Base-by-base conservation (phyloP, 2,113 vertebrate species). In the Suricata suricatta region DNA sequence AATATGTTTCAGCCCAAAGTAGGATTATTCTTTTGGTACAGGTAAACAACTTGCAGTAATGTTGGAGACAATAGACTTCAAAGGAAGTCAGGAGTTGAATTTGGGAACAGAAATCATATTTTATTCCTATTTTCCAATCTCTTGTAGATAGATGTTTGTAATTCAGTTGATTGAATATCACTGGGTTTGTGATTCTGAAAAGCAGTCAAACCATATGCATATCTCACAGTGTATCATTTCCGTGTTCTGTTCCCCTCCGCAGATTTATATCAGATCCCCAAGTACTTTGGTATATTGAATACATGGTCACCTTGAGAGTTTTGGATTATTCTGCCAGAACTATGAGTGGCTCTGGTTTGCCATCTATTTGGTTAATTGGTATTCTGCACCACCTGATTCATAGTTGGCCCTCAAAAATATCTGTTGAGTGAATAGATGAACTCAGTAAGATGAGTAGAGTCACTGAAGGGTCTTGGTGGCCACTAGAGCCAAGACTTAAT, bases 121-220 rank as follows among this genome's bases (percentile, higher is more conserved):
- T 79, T 66, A 52, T 68, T 63, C 1, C 31, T 38, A 57, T 71
- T 27, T 85, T 85, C 15, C 16, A n/a, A 50, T 1, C 23, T 44
- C 29, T 93, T 97, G 15, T 69, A 90, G 31, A 31, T 15, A 81
- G 71, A 76, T 87, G 25, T 50, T 95, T 88, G 68, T 96, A 77
- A 69, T 72, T 88, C n/a, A 84, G 74, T 76, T 50, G 23, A 29
- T 31, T 44, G 23, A 63, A 19, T 17, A 60, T 63, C 23, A 12
- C 7, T 88, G 38, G n/a, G n/a, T 93, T 96, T 89, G 47, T 41
- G 50, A 74, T 84, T 92, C 63, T 86, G 44, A 33, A 77, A 84
- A 80, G 35, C 14, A 25, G 50, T 83, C 29, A 50, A 21, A 66
- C 16, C 33, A 63, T 25, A 29, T 69, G n/a, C 21, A 3, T 38